phyloP scores from a whole-genome alignment of 2,797 vertebrate genomes.

The Smutsia gigantea region DNA sequence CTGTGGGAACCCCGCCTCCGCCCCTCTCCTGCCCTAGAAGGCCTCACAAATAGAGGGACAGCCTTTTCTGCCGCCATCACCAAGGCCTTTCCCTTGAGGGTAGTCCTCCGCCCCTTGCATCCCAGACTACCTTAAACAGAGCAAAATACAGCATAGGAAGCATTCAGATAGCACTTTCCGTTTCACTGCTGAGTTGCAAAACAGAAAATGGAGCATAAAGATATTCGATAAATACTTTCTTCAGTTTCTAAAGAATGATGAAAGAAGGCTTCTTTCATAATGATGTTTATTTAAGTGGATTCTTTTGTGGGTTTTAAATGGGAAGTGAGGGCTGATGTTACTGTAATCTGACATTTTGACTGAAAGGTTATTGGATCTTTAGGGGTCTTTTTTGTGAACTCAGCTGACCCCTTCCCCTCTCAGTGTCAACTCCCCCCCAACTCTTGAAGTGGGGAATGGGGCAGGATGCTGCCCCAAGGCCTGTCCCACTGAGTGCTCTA shows the following conservation, averaged over 20 bases:
- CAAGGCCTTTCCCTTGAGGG: neutral
- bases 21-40: fast-evolving
- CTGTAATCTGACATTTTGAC: neutral
- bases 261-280: neutral
- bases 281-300: neutral
- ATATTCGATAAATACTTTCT: neutral
- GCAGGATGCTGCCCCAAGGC: neutral
- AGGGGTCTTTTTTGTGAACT: neutral
- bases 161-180: neutral
- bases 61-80: neutral
- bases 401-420: neutral
- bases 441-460: neutral
- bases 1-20: neutral
- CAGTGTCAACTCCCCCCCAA: neutral
- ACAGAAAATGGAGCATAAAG: neutral
- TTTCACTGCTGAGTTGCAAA: neutral
- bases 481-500: neutral
- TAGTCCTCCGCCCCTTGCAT: too few species aligned
- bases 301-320: neutral
- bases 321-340: neutral
- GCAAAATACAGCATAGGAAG: neutral
- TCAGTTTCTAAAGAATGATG: neutral
- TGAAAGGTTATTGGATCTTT: neutral
- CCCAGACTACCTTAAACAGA: neutral
- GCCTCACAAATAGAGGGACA: neutral